phyloP scores from a whole-genome alignment of 2,797 vertebrate genomes.

The Gallirallus australis region DNA sequence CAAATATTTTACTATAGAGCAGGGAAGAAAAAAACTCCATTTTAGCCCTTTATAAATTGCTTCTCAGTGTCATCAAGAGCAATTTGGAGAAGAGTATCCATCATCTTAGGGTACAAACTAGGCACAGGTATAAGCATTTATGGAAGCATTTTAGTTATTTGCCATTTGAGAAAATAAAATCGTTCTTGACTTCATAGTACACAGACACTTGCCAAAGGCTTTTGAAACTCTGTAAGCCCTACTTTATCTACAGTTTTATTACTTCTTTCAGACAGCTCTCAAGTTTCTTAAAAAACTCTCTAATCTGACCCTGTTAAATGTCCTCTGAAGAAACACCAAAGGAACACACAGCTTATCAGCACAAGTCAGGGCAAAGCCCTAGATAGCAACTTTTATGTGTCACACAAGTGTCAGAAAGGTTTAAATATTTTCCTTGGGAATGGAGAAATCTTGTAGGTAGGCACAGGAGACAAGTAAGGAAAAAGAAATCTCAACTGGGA shows the following conservation, averaged over 20 bases:
- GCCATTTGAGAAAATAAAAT: background rate
- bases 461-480: background rate
- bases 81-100: background rate
- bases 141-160: background rate
- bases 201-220: background rate
- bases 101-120: background rate
- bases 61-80: background rate
- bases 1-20: background rate
- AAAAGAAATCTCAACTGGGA: background rate
- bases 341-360: background rate
- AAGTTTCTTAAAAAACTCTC: background rate
- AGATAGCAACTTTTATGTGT: background rate
- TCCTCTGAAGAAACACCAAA: background rate
- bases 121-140: background rate
- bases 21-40: background rate
- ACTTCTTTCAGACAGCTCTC: background rate
- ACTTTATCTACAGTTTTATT: slow-evolving; percentile 13
- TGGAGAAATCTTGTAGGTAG: background rate
- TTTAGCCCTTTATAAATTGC: background rate
- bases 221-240: background rate
- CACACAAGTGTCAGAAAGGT: background rate
- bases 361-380: background rate
- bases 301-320: background rate
- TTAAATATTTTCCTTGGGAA: background rate
- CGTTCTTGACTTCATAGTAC: background rate